phyloP scores from a whole-genome alignment of 1,140 invertebrate species.

The Dendroctonus ponderosae region DNA sequence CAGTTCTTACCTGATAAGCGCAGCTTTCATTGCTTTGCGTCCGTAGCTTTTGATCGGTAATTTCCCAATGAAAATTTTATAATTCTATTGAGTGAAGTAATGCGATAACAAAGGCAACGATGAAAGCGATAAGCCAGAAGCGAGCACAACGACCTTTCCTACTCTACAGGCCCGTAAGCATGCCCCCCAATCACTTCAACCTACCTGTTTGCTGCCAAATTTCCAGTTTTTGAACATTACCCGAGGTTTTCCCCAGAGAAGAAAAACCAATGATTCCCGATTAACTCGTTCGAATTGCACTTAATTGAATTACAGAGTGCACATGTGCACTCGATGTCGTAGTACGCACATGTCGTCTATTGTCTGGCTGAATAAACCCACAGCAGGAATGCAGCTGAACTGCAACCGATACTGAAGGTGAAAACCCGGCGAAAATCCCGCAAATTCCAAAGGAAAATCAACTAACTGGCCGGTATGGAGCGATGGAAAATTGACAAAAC shows the following conservation, averaged over 20 bases:
- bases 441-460: background rate
- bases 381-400: no score
- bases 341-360: no score
- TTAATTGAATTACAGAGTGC: no score
- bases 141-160: constrained; percentile 20
- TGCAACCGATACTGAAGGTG: background rate
- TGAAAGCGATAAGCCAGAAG: background rate
- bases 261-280: no score
- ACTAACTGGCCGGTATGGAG: background rate
- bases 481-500: constrained; percentile 18
- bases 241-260: background rate
- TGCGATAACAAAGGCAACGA: background rate
- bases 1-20: no score
- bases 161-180: constrained; percentile 5
- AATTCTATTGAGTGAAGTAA: no score
- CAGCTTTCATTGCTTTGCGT: no score
- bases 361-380: no score
- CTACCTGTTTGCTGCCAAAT: constrained; percentile 44
- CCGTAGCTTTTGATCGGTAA: no score
- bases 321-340: no score
- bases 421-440: background rate
- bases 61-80: no score
- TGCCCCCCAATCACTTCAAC: constrained; percentile 2
- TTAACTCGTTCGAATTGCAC: no score
- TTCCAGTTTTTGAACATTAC: constrained; percentile 46